Percentiles rank a stretch among this genome's conserved stretches.
Conservation (phyloP, 2,888 invertebrate species). For the Smittia sp. region DNA sequence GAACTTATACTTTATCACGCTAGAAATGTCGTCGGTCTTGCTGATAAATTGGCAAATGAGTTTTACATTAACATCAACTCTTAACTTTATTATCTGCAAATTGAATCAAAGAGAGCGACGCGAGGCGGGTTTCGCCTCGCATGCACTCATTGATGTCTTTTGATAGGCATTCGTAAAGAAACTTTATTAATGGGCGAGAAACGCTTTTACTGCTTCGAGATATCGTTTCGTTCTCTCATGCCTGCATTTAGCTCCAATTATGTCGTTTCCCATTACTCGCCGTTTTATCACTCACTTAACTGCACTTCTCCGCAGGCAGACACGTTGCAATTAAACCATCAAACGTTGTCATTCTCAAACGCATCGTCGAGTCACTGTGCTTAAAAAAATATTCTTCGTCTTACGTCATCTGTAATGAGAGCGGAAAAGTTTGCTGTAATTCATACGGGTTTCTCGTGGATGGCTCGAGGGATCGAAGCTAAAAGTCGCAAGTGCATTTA, state of each 20-base stretch:
- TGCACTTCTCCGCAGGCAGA: neutral
- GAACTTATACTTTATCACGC: slow-evolving; percentile 30
- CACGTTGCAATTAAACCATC: slow-evolving; percentile 7
- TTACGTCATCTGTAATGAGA: slow-evolving; percentile 30
- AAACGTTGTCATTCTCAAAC: neutral
- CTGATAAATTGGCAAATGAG: slow-evolving; percentile 28
- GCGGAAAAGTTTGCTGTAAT: neutral
- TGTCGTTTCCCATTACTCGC: slow-evolving; percentile 34
- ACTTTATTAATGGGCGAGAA: slow-evolving; percentile 4
- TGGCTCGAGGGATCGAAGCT: neutral
- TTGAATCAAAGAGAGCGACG: neutral
- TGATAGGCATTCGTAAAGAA: slow-evolving; percentile 5
- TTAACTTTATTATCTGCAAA: neutral
- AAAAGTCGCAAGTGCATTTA: neutral
- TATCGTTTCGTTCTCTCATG: neutral
- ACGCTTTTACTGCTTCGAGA: neutral
- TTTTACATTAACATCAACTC: neutral
- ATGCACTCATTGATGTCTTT: slow-evolving; percentile 31
- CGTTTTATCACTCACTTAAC: slow-evolving; percentile 41
- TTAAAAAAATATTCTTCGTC: slow-evolving; percentile 1
- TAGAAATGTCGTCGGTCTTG: neutral
- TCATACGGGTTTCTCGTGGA: neutral
- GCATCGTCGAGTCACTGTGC: neutral
- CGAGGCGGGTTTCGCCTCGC: neutral
- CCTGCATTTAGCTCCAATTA: slow-evolving; percentile 20